These are phyloP conservation scores for Campaea margaritaria DNA, from an alignment of 2,888 invertebrate species.

Conservation along the genomic window DNA sequence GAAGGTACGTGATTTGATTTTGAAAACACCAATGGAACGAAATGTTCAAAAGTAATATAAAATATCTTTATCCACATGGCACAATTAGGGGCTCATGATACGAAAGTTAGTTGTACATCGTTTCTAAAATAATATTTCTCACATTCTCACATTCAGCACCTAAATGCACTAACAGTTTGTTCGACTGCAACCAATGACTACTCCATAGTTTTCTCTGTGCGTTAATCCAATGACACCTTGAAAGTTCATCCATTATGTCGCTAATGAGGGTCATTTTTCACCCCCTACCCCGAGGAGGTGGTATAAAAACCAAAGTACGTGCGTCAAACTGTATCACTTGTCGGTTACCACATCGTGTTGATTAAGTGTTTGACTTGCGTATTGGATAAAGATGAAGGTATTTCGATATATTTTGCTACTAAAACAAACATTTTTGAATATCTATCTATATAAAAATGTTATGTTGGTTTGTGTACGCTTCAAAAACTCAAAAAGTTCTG, in stretches of 20 bases:
- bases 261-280: slow-evolving; percentile 75
- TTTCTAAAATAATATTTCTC: no score
- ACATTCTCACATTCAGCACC: neutral
- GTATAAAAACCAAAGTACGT: slow-evolving; percentile 67
- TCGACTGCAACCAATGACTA: slow-evolving; percentile 11
- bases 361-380: slow-evolving; percentile 20
- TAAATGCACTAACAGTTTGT: no score
- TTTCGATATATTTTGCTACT: neutral
- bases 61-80: no score
- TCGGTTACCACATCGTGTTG: slow-evolving; percentile 25
- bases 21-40: no score
- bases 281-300: slow-evolving; percentile 57
- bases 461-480: no score
- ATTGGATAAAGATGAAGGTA: slow-evolving; percentile 51
- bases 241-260: slow-evolving; percentile 68
- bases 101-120: no score
- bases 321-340: slow-evolving; percentile 51
- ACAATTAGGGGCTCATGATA: no score
- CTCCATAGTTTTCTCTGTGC: slow-evolving; percentile 54
- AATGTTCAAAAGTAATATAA: no score
- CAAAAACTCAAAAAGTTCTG: no score
- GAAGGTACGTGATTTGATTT: no score
- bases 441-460: no score
- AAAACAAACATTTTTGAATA: no score
- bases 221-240: slow-evolving; percentile 62